Conservation (phyloP, 2,888 invertebrate genomes). For the Amphipoea oculea region DNA sequence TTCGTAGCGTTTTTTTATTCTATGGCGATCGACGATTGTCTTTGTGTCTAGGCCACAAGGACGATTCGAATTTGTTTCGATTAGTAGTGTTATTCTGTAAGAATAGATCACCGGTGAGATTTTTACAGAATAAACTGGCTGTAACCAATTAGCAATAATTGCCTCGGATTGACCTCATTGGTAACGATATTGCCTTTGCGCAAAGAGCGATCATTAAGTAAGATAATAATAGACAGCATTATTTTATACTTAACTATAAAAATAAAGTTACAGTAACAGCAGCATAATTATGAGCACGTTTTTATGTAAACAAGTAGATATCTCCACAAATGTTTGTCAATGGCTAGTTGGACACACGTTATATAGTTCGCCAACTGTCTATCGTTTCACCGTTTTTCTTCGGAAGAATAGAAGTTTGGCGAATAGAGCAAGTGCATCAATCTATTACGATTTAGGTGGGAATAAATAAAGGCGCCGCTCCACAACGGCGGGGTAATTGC, state of each 20-base stretch:
- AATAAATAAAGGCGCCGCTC: not conserved
- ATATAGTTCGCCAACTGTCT: not conserved
- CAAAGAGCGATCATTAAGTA: conserved; percentile 83
- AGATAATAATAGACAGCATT: not conserved
- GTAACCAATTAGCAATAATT: conserved; percentile 94
- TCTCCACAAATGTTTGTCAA: not conserved
- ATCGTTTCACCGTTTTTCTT: not conserved
- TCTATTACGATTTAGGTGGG: not conserved
- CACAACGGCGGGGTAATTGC: not conserved
- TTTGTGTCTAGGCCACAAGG: conserved; percentile 17
- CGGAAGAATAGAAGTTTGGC: not conserved
- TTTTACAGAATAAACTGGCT: too few species aligned
- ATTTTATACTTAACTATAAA: not conserved
- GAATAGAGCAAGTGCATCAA: not conserved
- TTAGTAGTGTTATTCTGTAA: not conserved
- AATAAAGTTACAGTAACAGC: not conserved
- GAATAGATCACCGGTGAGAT: too few species aligned
- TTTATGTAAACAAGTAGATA: not conserved
- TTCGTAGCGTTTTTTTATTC: not conserved
- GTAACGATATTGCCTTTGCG: conserved; percentile 98
- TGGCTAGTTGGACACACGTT: too few species aligned
- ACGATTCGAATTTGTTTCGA: not conserved
- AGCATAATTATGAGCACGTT: not conserved
- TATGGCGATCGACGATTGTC: not conserved
- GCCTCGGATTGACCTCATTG: conserved; percentile 90